Percentiles rank a stretch among this genome's conserved stretches.
Conservation (phyloP, 2,113 vertebrate species). For the Bagarius yarrelli region DNA sequence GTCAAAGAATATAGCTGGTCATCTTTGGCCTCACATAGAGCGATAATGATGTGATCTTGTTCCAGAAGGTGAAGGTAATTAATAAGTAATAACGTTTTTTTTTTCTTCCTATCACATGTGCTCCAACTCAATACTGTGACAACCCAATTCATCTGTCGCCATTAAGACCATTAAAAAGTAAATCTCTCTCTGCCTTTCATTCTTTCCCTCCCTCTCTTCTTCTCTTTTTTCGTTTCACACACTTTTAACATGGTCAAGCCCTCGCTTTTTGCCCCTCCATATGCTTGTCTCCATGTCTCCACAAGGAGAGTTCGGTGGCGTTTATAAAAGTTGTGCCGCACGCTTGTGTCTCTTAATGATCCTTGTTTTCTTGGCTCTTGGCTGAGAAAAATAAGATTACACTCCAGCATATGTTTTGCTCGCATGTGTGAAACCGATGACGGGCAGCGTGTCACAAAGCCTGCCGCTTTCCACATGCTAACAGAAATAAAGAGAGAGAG, state of each 20-base stretch:
- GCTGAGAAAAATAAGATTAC: slow-evolving; percentile 38
- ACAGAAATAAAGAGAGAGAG: background rate
- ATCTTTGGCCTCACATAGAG: background rate
- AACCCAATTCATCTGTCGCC: slow-evolving; percentile 42
- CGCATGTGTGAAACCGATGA: slow-evolving; percentile 48
- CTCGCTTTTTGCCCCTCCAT: slow-evolving; percentile 28
- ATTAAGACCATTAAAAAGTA: slow-evolving; percentile 32
- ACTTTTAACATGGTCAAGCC: slow-evolving; percentile 29
- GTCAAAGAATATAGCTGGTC: background rate
- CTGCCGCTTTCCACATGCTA: slow-evolving; percentile 35
- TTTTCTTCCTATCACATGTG: slow-evolving; percentile 15
- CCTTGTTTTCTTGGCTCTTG: slow-evolving; percentile 44
- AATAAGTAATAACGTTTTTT: slow-evolving; percentile 1
- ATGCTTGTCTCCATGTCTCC: slow-evolving; percentile 26
- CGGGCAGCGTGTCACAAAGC: slow-evolving; percentile 34
- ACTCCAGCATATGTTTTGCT: slow-evolving; percentile 52
- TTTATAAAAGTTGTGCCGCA: slow-evolving; percentile 29
- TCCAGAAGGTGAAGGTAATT: slow-evolving; percentile 23
- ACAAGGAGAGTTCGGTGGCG: slow-evolving; percentile 29
- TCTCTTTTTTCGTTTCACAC: background rate
- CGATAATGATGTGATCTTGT: slow-evolving; percentile 26
- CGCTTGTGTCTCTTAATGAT: slow-evolving; percentile 42
- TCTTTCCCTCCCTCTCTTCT: background rate
- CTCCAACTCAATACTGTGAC: slow-evolving; percentile 33
- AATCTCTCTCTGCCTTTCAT: background rate